Evolutionary conservation across 2,888 invertebrate genomes (phyloP).

Genomic region (Heliconius hortense): DNA sequence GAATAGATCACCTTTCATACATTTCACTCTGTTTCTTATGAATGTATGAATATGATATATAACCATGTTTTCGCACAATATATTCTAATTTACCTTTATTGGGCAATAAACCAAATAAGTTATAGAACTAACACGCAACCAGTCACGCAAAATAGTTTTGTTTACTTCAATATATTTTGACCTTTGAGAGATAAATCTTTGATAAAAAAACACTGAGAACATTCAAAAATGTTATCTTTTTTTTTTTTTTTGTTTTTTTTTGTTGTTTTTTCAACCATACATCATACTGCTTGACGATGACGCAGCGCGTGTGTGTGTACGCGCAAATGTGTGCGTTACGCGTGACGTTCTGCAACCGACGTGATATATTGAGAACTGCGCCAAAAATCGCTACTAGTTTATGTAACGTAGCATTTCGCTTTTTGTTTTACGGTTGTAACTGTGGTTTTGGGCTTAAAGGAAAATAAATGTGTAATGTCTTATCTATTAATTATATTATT

Average conservation of each 20-base stretch:
- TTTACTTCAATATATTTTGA: conserved; percentile 22
- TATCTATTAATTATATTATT: not conserved
- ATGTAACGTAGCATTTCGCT: conserved; percentile 50
- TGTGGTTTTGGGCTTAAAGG: conserved; percentile 38
- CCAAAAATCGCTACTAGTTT: conserved; percentile 71
- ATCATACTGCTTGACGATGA: conserved; percentile 69
- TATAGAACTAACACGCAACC: conserved; percentile 5
- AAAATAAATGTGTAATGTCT: conserved; percentile 20
- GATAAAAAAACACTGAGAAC: not conserved
- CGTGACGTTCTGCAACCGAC: conserved; percentile 72
- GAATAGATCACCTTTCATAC: not conserved
- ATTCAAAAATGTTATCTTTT: conserved; percentile 1
- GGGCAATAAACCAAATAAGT: not conserved
- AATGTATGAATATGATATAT: not conserved
- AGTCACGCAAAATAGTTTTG: conserved; percentile 17
- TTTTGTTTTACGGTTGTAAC: conserved; percentile 46
- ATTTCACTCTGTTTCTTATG: not conserved
- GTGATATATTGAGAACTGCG: conserved; percentile 78
- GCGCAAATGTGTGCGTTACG: conserved; percentile 57
- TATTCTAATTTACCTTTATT: conserved; percentile 11
- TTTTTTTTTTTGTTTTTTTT: conserved; percentile 26
- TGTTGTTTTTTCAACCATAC: conserved; percentile 59
- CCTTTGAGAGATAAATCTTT: conserved; percentile 22
- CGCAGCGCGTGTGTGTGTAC: conserved; percentile 57
- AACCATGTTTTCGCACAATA: conserved; percentile 22